A percentile compares a stretch with the other conserved stretches of the same genome.
Evolutionary conservation across 2,797 vertebrate species (phyloP).

Genomic region (Sebastes hubbsi): DNA sequence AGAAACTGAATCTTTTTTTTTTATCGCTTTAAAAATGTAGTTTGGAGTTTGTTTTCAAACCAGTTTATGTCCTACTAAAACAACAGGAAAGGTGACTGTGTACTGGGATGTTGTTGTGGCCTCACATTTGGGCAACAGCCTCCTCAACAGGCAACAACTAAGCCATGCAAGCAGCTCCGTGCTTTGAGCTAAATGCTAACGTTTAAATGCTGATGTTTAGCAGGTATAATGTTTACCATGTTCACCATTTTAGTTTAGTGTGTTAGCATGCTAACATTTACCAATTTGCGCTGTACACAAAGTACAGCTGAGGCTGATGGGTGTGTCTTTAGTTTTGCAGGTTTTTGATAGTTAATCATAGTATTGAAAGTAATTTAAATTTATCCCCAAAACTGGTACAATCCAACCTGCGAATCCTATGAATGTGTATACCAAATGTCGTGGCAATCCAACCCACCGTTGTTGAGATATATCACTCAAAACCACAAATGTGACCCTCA

Average conservation of each 20-base stretch:
- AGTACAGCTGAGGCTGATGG: background rate
- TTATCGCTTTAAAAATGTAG: slow-evolving; percentile 36
- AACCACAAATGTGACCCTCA: background rate
- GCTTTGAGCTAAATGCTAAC: background rate
- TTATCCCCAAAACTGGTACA: background rate
- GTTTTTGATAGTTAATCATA: background rate
- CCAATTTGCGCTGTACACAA: background rate
- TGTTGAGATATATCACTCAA: background rate
- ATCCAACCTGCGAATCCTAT: background rate
- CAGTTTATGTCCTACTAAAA: slow-evolving; percentile 27
- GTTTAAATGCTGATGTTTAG: background rate
- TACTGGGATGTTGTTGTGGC: slow-evolving; percentile 1
- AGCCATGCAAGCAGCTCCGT: background rate
- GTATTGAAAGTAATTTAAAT: background rate
- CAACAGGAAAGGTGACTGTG: slow-evolving; percentile 17
- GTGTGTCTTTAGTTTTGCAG: background rate
- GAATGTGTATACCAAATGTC: background rate
- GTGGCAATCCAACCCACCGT: background rate
- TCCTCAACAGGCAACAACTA: slow-evolving; percentile 4
- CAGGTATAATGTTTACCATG: background rate
- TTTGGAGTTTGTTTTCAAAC: slow-evolving; percentile 17
- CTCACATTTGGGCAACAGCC: slow-evolving; percentile 2
- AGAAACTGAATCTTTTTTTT: slow-evolving; percentile 35
- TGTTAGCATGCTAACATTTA: background rate
- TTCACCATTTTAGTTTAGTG: background rate